A percentile compares a stretch with the other conserved stretches of the same genome.
Evolutionary conservation across 2,113 vertebrate species (phyloP).

Genomic region (Laterallus jamaicensis): DNA sequence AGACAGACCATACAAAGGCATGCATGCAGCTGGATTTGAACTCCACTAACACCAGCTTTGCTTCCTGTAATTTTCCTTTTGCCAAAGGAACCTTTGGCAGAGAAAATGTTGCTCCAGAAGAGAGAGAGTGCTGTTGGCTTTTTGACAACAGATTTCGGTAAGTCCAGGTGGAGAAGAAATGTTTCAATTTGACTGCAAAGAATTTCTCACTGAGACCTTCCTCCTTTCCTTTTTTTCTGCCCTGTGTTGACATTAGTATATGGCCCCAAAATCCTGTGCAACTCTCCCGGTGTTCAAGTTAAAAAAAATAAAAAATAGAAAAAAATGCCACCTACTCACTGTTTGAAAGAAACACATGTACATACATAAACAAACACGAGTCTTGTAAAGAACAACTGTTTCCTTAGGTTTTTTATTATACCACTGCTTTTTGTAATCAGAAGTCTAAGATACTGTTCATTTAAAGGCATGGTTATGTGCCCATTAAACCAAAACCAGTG

Average conservation of each 20-base stretch:
- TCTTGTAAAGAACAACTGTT: not conserved
- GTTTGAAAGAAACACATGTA: not conserved
- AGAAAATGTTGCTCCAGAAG: not conserved
- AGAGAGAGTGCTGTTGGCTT: not conserved
- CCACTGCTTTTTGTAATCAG: not conserved
- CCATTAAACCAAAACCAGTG: not conserved
- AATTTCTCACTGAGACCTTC: not conserved
- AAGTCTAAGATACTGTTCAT: not conserved
- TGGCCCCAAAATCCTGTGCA: not conserved
- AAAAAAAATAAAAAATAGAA: not conserved
- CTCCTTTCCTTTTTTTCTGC: not conserved
- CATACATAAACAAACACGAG: not conserved
- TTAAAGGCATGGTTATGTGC: not conserved
- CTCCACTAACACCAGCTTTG: not conserved
- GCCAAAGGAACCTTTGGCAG: not conserved
- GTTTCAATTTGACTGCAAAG: slow-evolving; percentile 12
- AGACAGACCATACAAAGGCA: not conserved
- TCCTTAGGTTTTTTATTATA: not conserved
- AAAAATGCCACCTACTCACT: not conserved
- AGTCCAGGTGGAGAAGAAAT: not conserved
- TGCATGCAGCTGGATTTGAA: not conserved
- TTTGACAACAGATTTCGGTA: slow-evolving; percentile 31
- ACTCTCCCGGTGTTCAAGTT: not conserved
- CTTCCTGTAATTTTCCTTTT: not conserved
- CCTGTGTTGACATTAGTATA: not conserved